phyloP scores from a whole-genome alignment of 2,888 invertebrate genomes.

The Arrhopalites spinosus region DNA sequence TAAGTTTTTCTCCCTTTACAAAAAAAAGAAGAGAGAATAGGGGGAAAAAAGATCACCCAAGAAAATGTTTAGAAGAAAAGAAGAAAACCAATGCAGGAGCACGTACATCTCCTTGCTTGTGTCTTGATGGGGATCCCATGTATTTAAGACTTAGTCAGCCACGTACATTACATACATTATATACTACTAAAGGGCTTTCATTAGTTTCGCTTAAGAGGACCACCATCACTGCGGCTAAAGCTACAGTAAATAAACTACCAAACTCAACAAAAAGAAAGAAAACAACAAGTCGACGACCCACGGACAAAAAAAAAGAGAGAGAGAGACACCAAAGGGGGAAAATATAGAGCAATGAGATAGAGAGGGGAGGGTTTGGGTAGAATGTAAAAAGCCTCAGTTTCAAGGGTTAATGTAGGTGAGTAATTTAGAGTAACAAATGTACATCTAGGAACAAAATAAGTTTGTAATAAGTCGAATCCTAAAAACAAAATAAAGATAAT shows the following conservation, averaged over 20 bases:
- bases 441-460: slow-evolving; percentile 15
- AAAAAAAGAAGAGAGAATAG: no score
- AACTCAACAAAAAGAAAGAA: background rate
- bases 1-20: no score
- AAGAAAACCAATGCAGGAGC: no score
- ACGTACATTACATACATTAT: background rate
- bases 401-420: slow-evolving; percentile 35
- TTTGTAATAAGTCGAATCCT: slow-evolving; percentile 13
- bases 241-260: background rate
- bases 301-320: background rate
- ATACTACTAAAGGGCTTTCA: background rate
- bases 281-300: background rate
- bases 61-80: no score
- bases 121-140: no score
- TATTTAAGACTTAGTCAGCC: background rate
- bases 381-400: slow-evolving; percentile 15
- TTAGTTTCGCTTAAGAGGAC: background rate
- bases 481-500: background rate
- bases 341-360: no score
- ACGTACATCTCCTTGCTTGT: no score
- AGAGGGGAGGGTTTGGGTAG: no score
- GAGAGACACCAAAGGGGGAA: background rate
- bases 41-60: no score
- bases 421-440: slow-evolving; percentile 36
- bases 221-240: background rate